Evolutionary conservation across 53 echinoderm and acorn worm genomes (phyloP).

Genomic region (Echinarachnius parma): DNA sequence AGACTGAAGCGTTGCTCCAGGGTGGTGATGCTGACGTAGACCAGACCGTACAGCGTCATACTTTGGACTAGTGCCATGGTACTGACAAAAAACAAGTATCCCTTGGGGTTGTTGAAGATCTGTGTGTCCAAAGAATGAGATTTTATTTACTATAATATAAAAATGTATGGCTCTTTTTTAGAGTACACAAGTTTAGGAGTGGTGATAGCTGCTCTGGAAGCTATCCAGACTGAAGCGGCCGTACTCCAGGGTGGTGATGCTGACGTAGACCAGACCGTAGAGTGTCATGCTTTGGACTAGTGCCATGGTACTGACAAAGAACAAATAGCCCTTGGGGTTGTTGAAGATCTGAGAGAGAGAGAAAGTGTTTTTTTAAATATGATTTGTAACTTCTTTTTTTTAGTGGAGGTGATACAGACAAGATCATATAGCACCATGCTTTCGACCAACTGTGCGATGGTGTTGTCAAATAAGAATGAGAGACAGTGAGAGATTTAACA

Average conservation of each 20-base stretch:
- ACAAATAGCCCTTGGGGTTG: constrained; percentile 64
- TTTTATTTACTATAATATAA: too few species aligned
- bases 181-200: too few species aligned
- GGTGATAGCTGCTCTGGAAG: constrained; percentile 79
- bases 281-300: constrained; percentile 82
- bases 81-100: constrained; percentile 70
- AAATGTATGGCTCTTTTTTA: too few species aligned
- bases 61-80: constrained; percentile 72
- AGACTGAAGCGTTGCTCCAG: constrained; percentile 77
- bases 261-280: constrained; percentile 85
- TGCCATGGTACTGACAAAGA: constrained; percentile 68
- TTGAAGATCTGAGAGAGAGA: constrained; percentile 61
- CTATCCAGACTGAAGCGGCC: constrained; percentile 83
- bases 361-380: too few species aligned
- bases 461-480: constrained; percentile 60
- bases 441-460: constrained; percentile 68
- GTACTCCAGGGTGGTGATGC: constrained; percentile 79
- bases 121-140: too few species aligned
- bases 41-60: constrained; percentile 83
- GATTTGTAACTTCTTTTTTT: too few species aligned
- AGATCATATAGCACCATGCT: constrained; percentile 87
- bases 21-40: constrained; percentile 85
- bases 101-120: constrained; percentile 66
- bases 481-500: too few species aligned
- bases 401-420: constrained; percentile 79